Evolutionary conservation across 2,113 vertebrate species (phyloP).

Genomic region (Zosterops pallidus): DNA sequence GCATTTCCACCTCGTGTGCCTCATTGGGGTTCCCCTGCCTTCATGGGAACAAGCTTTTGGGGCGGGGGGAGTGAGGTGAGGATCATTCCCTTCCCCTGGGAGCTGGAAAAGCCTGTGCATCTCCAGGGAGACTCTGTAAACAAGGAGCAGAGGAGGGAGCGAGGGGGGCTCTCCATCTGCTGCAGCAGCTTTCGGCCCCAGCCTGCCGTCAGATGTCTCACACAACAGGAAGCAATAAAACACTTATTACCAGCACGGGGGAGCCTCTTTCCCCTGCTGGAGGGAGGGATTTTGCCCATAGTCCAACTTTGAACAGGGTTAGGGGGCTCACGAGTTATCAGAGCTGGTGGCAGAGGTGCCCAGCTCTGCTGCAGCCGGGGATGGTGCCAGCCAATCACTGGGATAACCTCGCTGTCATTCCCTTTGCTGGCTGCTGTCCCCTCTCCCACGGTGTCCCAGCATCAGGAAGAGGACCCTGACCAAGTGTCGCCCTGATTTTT

Average conservation of each 20-base stretch:
- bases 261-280: neutral
- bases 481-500: no score
- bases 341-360: neutral
- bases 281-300: neutral
- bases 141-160: neutral
- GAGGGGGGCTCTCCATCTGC: slow-evolving; percentile 12
- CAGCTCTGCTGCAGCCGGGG: neutral
- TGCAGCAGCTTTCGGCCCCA: neutral
- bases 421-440: neutral
- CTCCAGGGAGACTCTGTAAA: slow-evolving; percentile 38
- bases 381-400: accelerated
- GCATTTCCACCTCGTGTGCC: neutral
- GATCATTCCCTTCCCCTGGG: neutral
- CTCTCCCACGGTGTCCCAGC: neutral
- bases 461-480: neutral
- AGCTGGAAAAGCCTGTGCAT: slow-evolving; percentile 25
- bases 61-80: neutral
- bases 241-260: neutral
- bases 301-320: neutral
- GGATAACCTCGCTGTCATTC: neutral
- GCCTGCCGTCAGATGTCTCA: slow-evolving; percentile 11
- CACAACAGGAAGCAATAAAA: slow-evolving; percentile 43
- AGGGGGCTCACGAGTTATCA: accelerated
- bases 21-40: neutral
- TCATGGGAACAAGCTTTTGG: neutral